Evolutionary conservation across 2,888 invertebrate genomes (phyloP).

Genomic region (Dilophus febrilis): DNA sequence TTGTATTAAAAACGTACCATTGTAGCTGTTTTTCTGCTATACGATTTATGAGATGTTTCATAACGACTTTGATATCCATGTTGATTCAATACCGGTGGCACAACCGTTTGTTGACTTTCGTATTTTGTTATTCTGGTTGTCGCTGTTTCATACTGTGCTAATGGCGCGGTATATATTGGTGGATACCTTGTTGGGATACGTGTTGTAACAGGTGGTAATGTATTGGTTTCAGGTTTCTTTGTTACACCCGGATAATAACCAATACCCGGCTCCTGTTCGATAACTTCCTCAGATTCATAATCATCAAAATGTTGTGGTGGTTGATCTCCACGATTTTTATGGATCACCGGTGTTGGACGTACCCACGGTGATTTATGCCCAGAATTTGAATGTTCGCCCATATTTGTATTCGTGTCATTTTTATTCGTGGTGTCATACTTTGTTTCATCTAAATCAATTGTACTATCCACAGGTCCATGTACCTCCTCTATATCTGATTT

Average conservation of each 20-base stretch:
- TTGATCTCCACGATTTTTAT: conserved; percentile 27
- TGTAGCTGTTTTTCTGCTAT: too few species aligned
- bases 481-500: neutral
- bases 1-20: too few species aligned
- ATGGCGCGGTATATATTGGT: conserved; percentile 11
- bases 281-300: conserved; percentile 14
- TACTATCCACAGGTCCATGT: neutral
- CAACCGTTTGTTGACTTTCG: conserved; percentile 4
- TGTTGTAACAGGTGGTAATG: neutral
- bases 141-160: conserved; percentile 7
- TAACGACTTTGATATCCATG: too few species aligned
- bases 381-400: neutral
- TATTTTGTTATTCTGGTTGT: neutral
- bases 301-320: conserved; percentile 25
- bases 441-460: neutral
- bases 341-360: conserved; percentile 15
- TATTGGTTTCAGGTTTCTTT: neutral
- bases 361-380: conserved; percentile 3
- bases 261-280: conserved; percentile 17
- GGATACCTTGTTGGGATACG: neutral
- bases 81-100: neutral
- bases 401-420: neutral
- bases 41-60: too few species aligned
- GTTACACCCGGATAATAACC: neutral
- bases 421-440: conserved; percentile 1